Base-by-base conservation (phyloP, 2,888 invertebrate species). In the Amaurobius ferox region DNA sequence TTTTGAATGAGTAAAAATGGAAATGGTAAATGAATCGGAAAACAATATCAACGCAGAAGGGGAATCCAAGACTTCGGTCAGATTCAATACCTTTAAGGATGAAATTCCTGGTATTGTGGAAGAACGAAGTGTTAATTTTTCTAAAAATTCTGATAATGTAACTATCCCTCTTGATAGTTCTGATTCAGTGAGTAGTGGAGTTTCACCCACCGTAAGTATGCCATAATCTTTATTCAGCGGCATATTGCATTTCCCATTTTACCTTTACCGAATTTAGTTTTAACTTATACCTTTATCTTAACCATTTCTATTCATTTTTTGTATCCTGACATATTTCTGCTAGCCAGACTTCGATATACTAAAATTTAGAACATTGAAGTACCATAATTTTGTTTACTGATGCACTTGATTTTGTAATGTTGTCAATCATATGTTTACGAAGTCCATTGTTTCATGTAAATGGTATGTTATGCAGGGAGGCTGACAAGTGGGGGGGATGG, bases 71-170 rank as follows among this genome's bases (percentile, higher is more conserved):
- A 19, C 48, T 19, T 19, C 76, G 7, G 16, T 26, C 26, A 35
- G 32, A 64, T 76, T 83, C 40, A 62, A 64, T 61, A 26, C 62
- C 13, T 62, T 32, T 5, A 26, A 11, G 0, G 81, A 83, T 71
- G 81, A 83, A 70, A 76, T 83, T 13, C 85, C 85, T 16, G 61
- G 39, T 11, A 39, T 85, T 48, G 55, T 73, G 11, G 67, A 48
- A 71, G 85, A 85, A 19, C 55, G 62, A 0, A 35, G 23, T 61
- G 85, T 85, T 19, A 62, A 61, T 40, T 85, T 85, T 62, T 78
- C 78, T 19, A 85, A 85, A 73, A 30, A 62, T 26, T 66, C 73
- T 13, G 85, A 85, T 1, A 78, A 78, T 73, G 73, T 78, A 28
- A 68, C 35, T 35, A 85, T 85, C 23, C 55, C 61, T 11, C 9